Evolutionary conservation across 2,113 vertebrate genomes (phyloP).

Genomic region (Prunella himalayana): DNA sequence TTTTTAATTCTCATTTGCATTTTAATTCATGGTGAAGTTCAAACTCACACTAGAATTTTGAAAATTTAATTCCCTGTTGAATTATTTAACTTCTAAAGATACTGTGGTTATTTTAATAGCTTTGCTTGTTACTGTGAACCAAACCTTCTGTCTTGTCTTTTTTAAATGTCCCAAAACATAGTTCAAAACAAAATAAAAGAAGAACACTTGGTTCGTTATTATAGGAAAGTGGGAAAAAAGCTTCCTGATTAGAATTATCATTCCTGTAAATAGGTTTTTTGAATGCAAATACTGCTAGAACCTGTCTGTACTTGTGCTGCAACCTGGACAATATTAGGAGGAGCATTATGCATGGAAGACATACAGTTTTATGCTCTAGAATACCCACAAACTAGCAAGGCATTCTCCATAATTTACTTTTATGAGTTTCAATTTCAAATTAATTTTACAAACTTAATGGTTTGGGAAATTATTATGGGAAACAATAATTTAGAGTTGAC

Average conservation of each 20-base stretch:
- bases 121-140: not conserved
- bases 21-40: not conserved
- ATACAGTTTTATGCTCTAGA: not conserved
- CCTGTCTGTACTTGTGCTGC: not conserved
- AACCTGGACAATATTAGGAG: not conserved
- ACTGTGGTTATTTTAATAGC: not conserved
- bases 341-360: not conserved
- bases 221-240: accelerated
- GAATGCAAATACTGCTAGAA: not conserved
- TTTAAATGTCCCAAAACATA: not conserved
- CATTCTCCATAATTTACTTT: conserved; percentile 61
- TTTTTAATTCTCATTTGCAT: not conserved
- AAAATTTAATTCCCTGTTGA: not conserved
- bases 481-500: conserved; percentile 66
- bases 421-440: conserved; percentile 57
- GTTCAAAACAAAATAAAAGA: not conserved
- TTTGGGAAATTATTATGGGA: conserved; percentile 69
- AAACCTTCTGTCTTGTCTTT: not conserved
- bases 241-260: not conserved
- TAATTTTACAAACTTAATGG: conserved; percentile 63
- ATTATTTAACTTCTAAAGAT: not conserved
- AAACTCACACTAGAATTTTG: not conserved
- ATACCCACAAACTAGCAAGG: not conserved
- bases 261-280: not conserved
- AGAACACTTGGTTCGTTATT: not conserved